phyloP scores from a whole-genome alignment of 2,113 vertebrate species.

The Neotragus moschatus region DNA sequence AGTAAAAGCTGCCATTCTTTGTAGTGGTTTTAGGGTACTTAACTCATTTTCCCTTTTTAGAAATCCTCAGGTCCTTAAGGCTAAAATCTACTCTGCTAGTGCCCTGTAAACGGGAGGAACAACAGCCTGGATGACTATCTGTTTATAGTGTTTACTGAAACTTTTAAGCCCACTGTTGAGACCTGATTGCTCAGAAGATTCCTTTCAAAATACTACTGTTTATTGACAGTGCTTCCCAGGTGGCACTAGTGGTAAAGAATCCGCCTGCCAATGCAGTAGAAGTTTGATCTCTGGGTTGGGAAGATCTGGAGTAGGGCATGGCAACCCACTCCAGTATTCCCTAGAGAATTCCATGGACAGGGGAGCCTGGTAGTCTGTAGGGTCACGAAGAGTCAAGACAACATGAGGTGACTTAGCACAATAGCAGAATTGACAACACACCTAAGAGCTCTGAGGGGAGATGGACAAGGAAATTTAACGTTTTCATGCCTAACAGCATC shows the following conservation, averaged over 20 bases:
- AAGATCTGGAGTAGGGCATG: not conserved
- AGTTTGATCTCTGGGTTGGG: not conserved
- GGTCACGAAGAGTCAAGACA: not conserved
- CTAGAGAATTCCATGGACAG: not conserved
- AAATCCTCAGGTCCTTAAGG: not conserved
- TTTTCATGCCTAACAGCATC: not conserved
- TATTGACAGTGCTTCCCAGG: not conserved
- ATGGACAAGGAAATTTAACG: not conserved
- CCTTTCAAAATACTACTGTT: not conserved
- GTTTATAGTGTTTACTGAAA: not conserved
- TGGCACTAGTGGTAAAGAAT: not conserved
- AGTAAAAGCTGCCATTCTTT: not conserved
- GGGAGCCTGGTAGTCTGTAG: not conserved
- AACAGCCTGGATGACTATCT: not conserved
- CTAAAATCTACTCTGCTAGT: not conserved
- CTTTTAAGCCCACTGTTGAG: not conserved
- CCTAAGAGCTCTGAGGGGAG: not conserved
- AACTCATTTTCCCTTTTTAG: not conserved
- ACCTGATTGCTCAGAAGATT: not conserved
- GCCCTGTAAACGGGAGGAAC: not conserved
- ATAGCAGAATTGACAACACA: not conserved
- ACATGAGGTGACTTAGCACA: not conserved
- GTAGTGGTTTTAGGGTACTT: not conserved
- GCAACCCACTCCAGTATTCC: not conserved
- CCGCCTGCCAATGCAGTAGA: not conserved